Evolutionary conservation across 2,113 vertebrate species (phyloP).

Genomic region (Pseudolaguvia tuberculata): DNA sequence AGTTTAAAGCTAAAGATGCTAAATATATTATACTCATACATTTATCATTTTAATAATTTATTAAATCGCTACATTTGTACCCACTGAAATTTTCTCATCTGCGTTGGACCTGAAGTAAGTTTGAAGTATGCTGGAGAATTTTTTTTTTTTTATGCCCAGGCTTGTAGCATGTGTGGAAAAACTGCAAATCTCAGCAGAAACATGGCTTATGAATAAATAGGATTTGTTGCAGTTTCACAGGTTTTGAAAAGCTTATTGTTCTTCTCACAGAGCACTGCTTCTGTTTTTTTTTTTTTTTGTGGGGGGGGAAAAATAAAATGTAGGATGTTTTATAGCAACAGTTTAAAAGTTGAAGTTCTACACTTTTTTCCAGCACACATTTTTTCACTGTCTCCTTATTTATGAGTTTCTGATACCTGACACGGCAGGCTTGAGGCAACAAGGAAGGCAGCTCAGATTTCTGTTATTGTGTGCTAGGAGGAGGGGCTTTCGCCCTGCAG

Average conservation of each 20-base stretch:
- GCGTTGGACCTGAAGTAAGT: slow-evolving; percentile 42
- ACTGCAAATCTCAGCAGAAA: slow-evolving; percentile 35
- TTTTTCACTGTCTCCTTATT: slow-evolving; percentile 21
- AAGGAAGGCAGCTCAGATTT: slow-evolving; percentile 50
- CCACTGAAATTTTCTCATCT: slow-evolving; percentile 20
- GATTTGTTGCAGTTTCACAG: slow-evolving; percentile 8
- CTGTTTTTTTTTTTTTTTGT: slow-evolving; percentile 11
- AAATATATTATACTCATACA: too few relatives aligned
- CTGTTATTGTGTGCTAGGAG: slow-evolving; percentile 47
- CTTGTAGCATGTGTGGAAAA: slow-evolving; percentile 8
- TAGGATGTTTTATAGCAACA: not conserved
- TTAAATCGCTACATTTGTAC: too few relatives aligned
- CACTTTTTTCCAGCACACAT: too few relatives aligned
- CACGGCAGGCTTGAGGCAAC: slow-evolving; percentile 39
- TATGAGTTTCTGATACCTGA: slow-evolving; percentile 53
- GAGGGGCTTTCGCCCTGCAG: slow-evolving; percentile 35
- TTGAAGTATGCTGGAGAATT: slow-evolving; percentile 32
- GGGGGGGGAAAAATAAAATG: not conserved
- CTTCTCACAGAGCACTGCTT: not conserved
- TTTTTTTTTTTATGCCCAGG: slow-evolving; percentile 39
- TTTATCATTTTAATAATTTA: too few relatives aligned
- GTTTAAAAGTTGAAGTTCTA: not conserved
- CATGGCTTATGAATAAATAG: slow-evolving; percentile 33
- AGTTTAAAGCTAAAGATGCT: not conserved
- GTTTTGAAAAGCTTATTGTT: slow-evolving; percentile 27